Evolutionary conservation across 1,140 invertebrate genomes (phyloP), one percentile per base, ranked within the genome.

Genomic region (Camponotus floridanus): DNA sequence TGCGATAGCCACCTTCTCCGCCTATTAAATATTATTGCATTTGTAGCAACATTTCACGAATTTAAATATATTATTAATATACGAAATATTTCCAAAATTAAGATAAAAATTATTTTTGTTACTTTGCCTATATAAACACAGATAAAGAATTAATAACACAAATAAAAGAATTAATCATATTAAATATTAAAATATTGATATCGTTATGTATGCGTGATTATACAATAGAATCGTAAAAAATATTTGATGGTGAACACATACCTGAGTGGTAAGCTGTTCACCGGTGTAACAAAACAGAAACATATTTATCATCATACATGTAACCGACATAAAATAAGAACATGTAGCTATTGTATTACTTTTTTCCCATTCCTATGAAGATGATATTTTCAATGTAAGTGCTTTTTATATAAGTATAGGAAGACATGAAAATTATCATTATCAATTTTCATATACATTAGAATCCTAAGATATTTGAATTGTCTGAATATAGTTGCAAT

Each of bases 211-310:
- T 45, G 42, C 11, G 45, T 15, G 13, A 48, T 48, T 4, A 13
- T 45, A 13, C 0, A 4, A 48, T 48, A 42, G 42, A 42, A 42
- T 13, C 5, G 39, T 42, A 7, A 42, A 9, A 48, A 13, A 48
- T 13, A 5, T 48, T 15, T 15, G 15, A 48, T 13, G 3, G 3
- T 3, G 9, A 18, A 55, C 31, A 48, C 26, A n/a, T 87, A 92
- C 90, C 86, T 92, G 64, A 67, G 64, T 33, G 11, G 86, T 89
- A 11, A 92, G 80, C 71, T 83, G 86, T 85, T 92, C 89, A 55
- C 90, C 88, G 9, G 88, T 88, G 11, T 86, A 88, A 74, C 88
- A 90, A 76, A 88, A 86, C 31, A 91, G 31, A 21, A 91, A 91
- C 62, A 90, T 86, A 45, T 87, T 91, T 39, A 88, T 85, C n/a